Percentiles rank a stretch among this genome's conserved stretches.
Evolutionary conservation across 2,888 invertebrate species (phyloP).

Genomic region (Ariolimax columbianus): DNA sequence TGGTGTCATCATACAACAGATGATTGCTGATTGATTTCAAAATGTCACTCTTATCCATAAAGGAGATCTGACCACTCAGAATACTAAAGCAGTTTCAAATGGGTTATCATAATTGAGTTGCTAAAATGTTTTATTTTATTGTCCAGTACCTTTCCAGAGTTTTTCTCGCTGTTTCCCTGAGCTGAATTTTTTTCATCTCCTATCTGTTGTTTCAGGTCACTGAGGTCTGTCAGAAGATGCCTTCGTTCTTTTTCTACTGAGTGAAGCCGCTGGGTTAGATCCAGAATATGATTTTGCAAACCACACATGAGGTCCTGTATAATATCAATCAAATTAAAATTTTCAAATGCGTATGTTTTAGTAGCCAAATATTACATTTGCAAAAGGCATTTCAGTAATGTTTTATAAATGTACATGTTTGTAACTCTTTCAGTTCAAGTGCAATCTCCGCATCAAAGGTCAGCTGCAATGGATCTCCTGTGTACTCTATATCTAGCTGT

Average conservation of each 20-base stretch:
- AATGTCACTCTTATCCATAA: too few species aligned
- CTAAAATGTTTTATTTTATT: neutral
- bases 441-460: too few species aligned
- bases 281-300: slow-evolving; percentile 74
- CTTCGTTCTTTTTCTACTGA: slow-evolving; percentile 73
- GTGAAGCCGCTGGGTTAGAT: slow-evolving; percentile 74
- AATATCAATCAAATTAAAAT: neutral
- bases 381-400: too few species aligned
- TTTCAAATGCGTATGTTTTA: slow-evolving; percentile 25
- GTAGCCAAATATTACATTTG: too few species aligned
- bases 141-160: slow-evolving; percentile 16
- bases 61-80: too few species aligned
- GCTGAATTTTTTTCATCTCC: slow-evolving; percentile 40
- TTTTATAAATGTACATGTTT: too few species aligned
- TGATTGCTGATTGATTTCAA: too few species aligned
- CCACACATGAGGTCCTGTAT: slow-evolving; percentile 69
- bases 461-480: too few species aligned
- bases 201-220: slow-evolving; percentile 63
- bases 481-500: too few species aligned
- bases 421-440: too few species aligned
- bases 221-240: slow-evolving; percentile 66
- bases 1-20: too few species aligned
- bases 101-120: neutral
- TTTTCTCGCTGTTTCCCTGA: slow-evolving; percentile 9
- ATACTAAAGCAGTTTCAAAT: too few species aligned